Conservation (phyloP, 2,888 invertebrate species). For the Caenorhabditis sp. region DNA sequence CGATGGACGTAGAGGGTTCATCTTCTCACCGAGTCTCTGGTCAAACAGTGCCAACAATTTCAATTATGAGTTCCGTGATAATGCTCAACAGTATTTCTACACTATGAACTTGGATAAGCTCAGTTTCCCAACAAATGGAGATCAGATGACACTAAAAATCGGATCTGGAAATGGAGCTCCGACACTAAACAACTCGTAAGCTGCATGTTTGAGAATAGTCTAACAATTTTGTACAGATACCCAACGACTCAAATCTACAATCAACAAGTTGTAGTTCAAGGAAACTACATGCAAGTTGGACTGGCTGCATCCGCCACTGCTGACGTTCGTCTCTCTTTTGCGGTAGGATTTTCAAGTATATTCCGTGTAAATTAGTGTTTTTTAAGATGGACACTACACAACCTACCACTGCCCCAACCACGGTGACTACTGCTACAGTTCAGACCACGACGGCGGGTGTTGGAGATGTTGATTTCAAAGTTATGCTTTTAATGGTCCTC, state of each 20-base stretch:
- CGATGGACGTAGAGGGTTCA: slow-evolving; percentile 40
- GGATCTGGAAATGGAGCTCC: slow-evolving; percentile 34
- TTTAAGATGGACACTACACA: slow-evolving; percentile 4
- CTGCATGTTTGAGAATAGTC: not conserved
- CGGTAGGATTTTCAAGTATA: not conserved
- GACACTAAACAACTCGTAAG: slow-evolving; percentile 13
- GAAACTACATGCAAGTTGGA: slow-evolving; percentile 38
- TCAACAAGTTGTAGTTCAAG: not conserved
- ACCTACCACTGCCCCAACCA: not conserved
- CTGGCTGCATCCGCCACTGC: not conserved
- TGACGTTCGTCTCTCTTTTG: slow-evolving; percentile 25
- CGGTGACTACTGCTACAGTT: not conserved
- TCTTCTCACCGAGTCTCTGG: slow-evolving; percentile 48
- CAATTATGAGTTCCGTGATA: slow-evolving; percentile 38
- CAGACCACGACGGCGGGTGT: slow-evolving; percentile 10
- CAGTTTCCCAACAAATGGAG: not conserved
- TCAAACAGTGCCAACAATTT: not conserved
- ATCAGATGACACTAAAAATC: slow-evolving; percentile 18
- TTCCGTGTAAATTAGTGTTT: not conserved
- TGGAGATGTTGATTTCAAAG: not conserved
- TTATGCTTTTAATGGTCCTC: not conserved
- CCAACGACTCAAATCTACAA: not conserved
- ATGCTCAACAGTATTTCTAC: slow-evolving; percentile 13
- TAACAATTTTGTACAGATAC: not conserved
- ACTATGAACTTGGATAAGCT: slow-evolving; percentile 16